Evolutionary conservation across 2,888 invertebrate genomes (phyloP), one percentile per base, ranked within the genome.

Genomic region (Drosophila mettleri): DNA sequence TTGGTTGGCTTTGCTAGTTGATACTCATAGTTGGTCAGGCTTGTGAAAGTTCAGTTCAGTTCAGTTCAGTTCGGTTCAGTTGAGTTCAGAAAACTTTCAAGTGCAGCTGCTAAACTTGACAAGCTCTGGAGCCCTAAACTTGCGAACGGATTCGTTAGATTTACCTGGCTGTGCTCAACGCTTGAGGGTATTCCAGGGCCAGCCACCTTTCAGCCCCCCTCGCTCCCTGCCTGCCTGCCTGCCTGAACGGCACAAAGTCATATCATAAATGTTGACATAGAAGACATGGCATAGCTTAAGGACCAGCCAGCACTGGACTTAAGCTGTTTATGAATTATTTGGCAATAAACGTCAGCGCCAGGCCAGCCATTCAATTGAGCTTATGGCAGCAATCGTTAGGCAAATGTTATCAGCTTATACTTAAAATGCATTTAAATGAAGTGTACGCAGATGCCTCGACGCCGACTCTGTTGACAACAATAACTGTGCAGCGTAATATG

Each of bases 71-170:
- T 69, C 52, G 68, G 72, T 65, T 82, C 29, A 7, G 29, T 3
- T 7, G 7, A 8, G 63, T 72, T 63, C 27, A 46, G 77, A 86
- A 86, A 82, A 86, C 80, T 82, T 82, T 83, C 78, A 86, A 86
- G 84, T 83, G 84, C 84, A 83, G 68, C 76, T 72, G 80, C 51
- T 69, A 78, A 78, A 78, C 69, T 76, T 76, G 66, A 62, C 64
- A 78, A 62, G 61, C 39, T 59, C 59, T 74, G 46, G 61, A 61
- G 49, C 45, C 57, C 55, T 43, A 43, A 75, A 66, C 65, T 65
- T 62, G 66, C 22, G 62, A 76, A 71, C 46, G 53, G 58, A 57
- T 60, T 71, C 62, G 59, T 71, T 71, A 76, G 76, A 74, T 66
- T 66, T 51, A 75, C 74, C 75, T 75, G 61, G 53, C 59, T 41